Base-by-base conservation (phyloP, 2,888 invertebrate species). In the Reticulitermes lucifugus region DNA sequence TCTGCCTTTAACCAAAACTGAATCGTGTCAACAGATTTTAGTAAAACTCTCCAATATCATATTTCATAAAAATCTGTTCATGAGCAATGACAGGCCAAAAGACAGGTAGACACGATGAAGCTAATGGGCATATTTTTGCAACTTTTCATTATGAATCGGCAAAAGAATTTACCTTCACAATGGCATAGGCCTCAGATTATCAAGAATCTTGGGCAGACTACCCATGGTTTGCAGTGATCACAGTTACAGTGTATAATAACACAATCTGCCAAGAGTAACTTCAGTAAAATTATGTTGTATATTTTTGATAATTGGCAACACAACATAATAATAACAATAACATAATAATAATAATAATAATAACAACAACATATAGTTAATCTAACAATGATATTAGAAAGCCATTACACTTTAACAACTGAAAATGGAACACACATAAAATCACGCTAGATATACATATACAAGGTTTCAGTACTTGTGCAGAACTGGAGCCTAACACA, bases 221-320 rank as follows among this genome's bases (percentile, higher is more conserved):
- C 18, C 1, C 46, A 46, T 46, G 46, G 46, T 46, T 12, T 46
- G 46, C 46, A 46, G 9, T 46, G 9, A 12, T 46, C 46, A 46
- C 46, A 73, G 18, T 77, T 4, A 77, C 18, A 41, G 25, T 41
- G 43, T 14, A 35, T 21, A 75, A 4, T 75, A 75, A 77, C 46
- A 77, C 51, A 22, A n/a, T 14, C 5, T 46, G 4, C 18, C 55
- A 55, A 55, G 55, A 55, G 55, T 18, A 55, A 55, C 18, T 77
- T 43, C 77, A 77, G 10, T 18, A 73, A 41, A 29, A 73, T 41
- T 41, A 21, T 51, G n/a, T 77, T n/a, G 21, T 51, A 77, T 46
- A 65, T 77, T 29, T 46, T 77, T 77, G 77, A 77, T 77, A 77
- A 46, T 77, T 77, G 77, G 77, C 77, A 77, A n/a, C 46, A 43